Evolutionary conservation across 2,113 vertebrate genomes (phyloP).

Genomic region (Nannobrachium achirus): DNA sequence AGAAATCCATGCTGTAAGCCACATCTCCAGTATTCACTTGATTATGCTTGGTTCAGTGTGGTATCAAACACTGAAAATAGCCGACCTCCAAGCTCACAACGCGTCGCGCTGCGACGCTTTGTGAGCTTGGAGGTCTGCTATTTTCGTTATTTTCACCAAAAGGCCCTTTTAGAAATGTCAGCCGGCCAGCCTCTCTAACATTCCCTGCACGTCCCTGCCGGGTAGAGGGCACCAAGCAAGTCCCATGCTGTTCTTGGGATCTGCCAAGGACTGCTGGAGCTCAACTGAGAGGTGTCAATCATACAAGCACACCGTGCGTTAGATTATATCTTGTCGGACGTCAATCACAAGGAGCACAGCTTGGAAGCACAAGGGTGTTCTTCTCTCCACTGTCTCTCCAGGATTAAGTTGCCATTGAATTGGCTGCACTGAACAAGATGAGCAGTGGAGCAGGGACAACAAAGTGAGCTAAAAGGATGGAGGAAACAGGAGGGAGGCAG

Average conservation of each 20-base stretch:
- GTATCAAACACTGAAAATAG: too few species aligned
- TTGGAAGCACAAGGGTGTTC: conserved; percentile 61
- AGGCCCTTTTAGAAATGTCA: too few species aligned
- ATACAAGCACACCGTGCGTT: conserved; percentile 51
- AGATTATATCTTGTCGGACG: conserved; percentile 71
- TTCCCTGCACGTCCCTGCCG: too few species aligned
- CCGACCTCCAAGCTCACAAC: too few species aligned
- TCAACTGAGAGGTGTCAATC: conserved; percentile 70
- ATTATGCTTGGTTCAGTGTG: too few species aligned
- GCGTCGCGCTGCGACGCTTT: too few species aligned
- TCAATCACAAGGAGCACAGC: conserved; percentile 64
- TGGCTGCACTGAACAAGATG: conserved; percentile 69
- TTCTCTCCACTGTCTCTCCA: conserved; percentile 34
- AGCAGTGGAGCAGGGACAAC: conserved; percentile 57
- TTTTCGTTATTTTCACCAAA: too few species aligned
- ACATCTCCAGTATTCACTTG: too few species aligned
- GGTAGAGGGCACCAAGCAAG: conserved; percentile 24
- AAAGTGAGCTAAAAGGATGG: conserved; percentile 59
- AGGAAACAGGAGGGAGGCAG: conserved; percentile 21
- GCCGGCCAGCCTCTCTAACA: too few species aligned
- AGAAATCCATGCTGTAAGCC: too few species aligned
- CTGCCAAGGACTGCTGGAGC: conserved; percentile 33
- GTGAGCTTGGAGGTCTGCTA: too few species aligned
- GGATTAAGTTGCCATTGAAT: conserved; percentile 79
- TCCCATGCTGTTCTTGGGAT: conserved; percentile 36